Conservation (phyloP, 2,797 vertebrate species). For the Brachyrhaphis roseni region DNA sequence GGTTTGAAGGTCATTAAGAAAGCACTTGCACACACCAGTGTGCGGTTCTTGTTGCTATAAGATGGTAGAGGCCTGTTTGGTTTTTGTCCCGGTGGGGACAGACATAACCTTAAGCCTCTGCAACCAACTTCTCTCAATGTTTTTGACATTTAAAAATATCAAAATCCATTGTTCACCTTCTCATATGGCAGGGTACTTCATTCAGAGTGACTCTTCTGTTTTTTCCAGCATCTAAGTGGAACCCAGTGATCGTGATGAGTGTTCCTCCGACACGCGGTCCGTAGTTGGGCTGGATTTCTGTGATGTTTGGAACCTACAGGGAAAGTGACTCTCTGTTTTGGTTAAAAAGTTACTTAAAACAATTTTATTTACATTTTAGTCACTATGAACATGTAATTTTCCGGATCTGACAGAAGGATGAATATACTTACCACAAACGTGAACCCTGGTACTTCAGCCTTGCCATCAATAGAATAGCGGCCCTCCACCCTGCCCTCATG, state of each 20-base stretch:
- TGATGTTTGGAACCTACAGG: constrained; percentile 85
- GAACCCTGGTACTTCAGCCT: constrained; percentile 82
- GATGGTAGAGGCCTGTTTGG: background rate
- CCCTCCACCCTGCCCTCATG: constrained; percentile 76
- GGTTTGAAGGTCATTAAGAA: background rate
- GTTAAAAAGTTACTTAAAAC: background rate
- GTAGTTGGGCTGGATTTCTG: constrained; percentile 84
- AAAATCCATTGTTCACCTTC: constrained; percentile 55
- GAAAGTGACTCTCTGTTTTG: background rate
- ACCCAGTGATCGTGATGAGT: constrained; percentile 85
- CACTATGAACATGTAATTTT: background rate
- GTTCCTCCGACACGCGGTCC: constrained; percentile 92
- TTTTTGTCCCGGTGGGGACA: background rate
- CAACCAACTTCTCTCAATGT: background rate
- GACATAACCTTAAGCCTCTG: background rate
- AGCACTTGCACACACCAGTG: background rate
- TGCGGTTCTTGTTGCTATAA: background rate
- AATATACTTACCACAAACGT: constrained; percentile 84
- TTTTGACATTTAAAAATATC: background rate
- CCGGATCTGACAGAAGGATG: background rate
- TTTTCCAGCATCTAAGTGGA: constrained; percentile 83
- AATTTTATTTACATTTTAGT: background rate
- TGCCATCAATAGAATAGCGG: constrained; percentile 84
- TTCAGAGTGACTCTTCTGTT: constrained; percentile 86
- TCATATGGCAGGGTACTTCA: constrained; percentile 82